Conservation (phyloP, 2,888 invertebrate genomes). For the Trissoscelio sp. region DNA sequence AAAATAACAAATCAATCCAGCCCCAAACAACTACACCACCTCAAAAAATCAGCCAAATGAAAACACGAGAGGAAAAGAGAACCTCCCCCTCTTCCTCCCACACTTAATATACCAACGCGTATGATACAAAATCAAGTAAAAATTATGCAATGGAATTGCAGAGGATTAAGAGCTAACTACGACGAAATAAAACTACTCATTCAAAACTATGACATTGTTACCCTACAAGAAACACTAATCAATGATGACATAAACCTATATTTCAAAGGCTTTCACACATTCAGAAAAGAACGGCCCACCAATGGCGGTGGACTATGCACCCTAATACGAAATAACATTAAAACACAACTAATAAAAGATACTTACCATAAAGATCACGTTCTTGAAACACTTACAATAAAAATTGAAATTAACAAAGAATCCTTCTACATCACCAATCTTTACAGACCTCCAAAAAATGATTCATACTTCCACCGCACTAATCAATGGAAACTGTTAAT, state of each 20-base stretch:
- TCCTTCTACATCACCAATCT: conserved; percentile 5
- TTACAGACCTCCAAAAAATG: conserved; percentile 8
- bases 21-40: no score
- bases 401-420: neutral
- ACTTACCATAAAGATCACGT: conserved; percentile 7
- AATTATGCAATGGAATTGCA: conserved; percentile 21
- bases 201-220: conserved; percentile 1
- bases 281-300: conserved; percentile 5
- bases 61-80: no score
- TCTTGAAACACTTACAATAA: conserved; percentile 18
- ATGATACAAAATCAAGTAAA: neutral
- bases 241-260: neutral
- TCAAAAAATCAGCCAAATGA: no score
- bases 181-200: neutral
- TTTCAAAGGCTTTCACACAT: neutral
- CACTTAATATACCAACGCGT: no score
- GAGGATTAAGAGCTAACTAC: neutral
- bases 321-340: neutral
- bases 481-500: neutral
- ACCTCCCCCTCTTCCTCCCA: no score
- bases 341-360: neutral
- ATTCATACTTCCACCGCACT: neutral
- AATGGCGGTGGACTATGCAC: neutral
- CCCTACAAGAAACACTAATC: neutral
- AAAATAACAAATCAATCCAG: no score